These are phyloP conservation scores for Condylostylus longicornis DNA, from an alignment of 1,140 invertebrate genomes.

Conservation along the genomic window DNA sequence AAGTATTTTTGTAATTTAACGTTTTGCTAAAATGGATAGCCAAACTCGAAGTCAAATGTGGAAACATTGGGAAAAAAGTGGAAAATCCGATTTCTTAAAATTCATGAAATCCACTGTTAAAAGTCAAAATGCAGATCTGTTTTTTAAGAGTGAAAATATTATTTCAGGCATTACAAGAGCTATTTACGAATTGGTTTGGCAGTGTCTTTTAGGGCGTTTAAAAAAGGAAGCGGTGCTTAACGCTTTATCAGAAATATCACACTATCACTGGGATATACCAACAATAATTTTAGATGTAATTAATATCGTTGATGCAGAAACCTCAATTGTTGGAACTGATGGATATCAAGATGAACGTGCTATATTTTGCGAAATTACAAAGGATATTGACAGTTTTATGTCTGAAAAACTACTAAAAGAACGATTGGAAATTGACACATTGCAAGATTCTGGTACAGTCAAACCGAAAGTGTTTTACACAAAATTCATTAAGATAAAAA, in stretches of 20 bases:
- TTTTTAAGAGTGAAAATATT: constrained; percentile 19
- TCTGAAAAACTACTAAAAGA: constrained; percentile 80
- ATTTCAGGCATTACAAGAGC: constrained; percentile 33
- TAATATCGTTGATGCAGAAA: constrained; percentile 64
- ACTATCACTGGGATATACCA: constrained; percentile 57
- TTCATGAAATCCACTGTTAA: neutral
- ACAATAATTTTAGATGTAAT: constrained; percentile 64
- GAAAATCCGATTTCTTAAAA: constrained; percentile 1
- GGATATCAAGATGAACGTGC: constrained; percentile 49
- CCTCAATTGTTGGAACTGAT: constrained; percentile 36
- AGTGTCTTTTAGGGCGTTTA: constrained; percentile 48
- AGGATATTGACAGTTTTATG: constrained; percentile 63
- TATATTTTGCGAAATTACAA: constrained; percentile 61
- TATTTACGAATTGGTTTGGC: constrained; percentile 47
- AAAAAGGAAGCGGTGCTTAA: constrained; percentile 54
- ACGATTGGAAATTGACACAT: constrained; percentile 80
- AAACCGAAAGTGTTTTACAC: constrained; percentile 84
- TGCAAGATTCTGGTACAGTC: constrained; percentile 83
- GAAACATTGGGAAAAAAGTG: constrained; percentile 4
- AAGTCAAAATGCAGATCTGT: constrained; percentile 7
- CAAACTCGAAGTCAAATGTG: too few relatives aligned
- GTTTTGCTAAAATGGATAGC: too few relatives aligned
- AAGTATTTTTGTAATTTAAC: too few relatives aligned
- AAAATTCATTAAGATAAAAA: constrained; percentile 96
- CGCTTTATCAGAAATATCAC: constrained; percentile 51